Evolutionary conservation across 35 echinoderm and acorn worm species (phyloP).

Genomic region (Lytechinus variegatus): DNA sequence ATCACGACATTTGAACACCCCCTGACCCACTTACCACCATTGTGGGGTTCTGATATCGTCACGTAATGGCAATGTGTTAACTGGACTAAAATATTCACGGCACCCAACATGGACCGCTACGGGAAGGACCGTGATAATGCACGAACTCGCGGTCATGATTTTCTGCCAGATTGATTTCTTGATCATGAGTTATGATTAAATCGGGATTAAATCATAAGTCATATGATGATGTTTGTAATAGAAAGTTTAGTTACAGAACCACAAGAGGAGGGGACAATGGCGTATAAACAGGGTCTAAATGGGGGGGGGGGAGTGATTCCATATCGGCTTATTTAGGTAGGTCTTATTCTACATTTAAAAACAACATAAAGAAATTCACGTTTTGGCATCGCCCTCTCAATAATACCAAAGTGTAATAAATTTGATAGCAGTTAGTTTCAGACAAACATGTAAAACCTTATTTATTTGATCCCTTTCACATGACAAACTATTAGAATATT

Average conservation of each 20-base stretch:
- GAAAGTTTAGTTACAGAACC: background rate
- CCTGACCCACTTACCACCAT: background rate
- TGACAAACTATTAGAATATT: too few species aligned
- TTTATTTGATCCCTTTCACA: too few species aligned
- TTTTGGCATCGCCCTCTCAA: too few species aligned
- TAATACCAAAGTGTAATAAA: too few species aligned
- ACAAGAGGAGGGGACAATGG: too few species aligned
- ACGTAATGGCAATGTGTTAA: background rate
- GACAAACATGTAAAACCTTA: too few species aligned
- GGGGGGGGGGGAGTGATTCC: too few species aligned
- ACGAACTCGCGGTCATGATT: background rate
- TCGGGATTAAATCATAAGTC: background rate
- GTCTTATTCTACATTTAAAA: too few species aligned
- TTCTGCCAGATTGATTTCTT: background rate
- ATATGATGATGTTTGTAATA: background rate
- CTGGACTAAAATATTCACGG: background rate
- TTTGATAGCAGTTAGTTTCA: too few species aligned
- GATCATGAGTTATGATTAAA: background rate
- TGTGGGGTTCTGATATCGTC: background rate
- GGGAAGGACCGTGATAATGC: background rate
- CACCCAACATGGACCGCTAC: background rate
- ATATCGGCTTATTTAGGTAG: too few species aligned
- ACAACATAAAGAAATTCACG: too few species aligned
- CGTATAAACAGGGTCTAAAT: too few species aligned
- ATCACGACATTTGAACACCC: conserved; percentile 4